A percentile compares a stretch with the other conserved stretches of the same genome.
phyloP scores from a whole-genome alignment of 2,797 vertebrate species.

The Anolis apletophallus region DNA sequence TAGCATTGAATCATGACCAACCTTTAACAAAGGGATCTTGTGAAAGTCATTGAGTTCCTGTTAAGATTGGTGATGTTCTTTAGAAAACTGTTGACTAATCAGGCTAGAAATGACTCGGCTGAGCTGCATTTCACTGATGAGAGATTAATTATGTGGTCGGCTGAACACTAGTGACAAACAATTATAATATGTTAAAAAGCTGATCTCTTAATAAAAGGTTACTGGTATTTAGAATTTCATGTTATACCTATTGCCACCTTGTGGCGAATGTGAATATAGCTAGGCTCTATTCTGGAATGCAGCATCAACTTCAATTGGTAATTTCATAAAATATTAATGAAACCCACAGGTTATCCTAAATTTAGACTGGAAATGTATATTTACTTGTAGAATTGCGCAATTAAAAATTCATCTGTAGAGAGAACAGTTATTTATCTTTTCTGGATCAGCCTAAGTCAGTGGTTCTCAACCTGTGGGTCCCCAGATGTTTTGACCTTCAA shows the following conservation, averaged over 20 bases:
- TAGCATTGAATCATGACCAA: not conserved
- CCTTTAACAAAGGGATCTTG: not conserved
- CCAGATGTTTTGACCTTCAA: no score
- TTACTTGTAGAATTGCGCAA: not conserved
- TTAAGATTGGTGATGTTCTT: not conserved
- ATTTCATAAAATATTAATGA: not conserved
- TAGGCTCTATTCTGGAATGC: not conserved
- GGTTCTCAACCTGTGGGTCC: no score
- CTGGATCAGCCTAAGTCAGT: not conserved
- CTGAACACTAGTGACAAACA: not conserved
- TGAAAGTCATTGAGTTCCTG: not conserved
- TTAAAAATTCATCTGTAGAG: not conserved
- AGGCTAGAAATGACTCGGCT: not conserved
- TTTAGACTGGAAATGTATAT: not conserved
- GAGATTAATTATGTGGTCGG: not conserved
- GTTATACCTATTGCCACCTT: constrained; percentile 33
- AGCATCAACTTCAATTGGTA: not conserved
- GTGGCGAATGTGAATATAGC: constrained; percentile 17
- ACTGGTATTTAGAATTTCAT: not conserved
- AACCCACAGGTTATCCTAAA: not conserved
- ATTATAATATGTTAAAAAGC: constrained; percentile 9
- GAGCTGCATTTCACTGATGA: not conserved
- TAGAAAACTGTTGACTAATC: not conserved
- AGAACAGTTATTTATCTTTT: not conserved
- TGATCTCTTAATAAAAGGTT: constrained; percentile 18